Evolutionary conservation across 2,888 invertebrate genomes (phyloP).

Genomic region (Stictocephala bisonia): DNA sequence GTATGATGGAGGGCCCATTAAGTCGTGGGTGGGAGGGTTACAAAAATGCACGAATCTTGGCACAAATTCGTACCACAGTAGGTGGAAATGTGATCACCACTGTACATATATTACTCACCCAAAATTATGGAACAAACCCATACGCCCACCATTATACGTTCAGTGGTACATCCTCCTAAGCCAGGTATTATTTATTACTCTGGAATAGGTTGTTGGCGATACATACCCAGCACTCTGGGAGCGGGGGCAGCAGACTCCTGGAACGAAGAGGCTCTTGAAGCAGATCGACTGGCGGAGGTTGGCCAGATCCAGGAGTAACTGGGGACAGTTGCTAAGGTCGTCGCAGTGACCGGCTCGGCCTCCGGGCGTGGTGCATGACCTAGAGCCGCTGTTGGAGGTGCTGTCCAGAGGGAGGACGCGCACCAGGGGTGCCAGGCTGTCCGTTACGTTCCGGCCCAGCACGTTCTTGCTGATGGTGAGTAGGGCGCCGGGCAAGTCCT

Average conservation of each 20-base stretch:
- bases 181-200: too few relatives aligned
- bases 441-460: conserved; percentile 81
- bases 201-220: too few relatives aligned
- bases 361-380: conserved; percentile 82
- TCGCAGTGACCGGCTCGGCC: conserved; percentile 85
- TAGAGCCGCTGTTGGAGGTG: conserved; percentile 42
- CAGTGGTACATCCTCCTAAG: too few relatives aligned
- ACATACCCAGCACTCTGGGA: too few relatives aligned
- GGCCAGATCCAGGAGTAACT: conserved; percentile 81
- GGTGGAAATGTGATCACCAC: too few relatives aligned
- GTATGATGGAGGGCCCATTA: too few relatives aligned
- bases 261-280: conserved; percentile 90
- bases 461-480: conserved; percentile 86
- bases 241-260: conserved; percentile 91
- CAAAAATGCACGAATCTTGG: too few relatives aligned
- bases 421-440: conserved; percentile 82
- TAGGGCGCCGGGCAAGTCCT: conserved; percentile 77
- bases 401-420: conserved; percentile 64
- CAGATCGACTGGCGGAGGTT: conserved; percentile 88
- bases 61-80: too few relatives aligned
- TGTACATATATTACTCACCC: too few relatives aligned
- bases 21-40: too few relatives aligned
- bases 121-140: too few relatives aligned
- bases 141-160: too few relatives aligned
- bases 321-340: conserved; percentile 89